Conservation (phyloP, 2,797 vertebrate species). For the Gallirallus australis region DNA sequence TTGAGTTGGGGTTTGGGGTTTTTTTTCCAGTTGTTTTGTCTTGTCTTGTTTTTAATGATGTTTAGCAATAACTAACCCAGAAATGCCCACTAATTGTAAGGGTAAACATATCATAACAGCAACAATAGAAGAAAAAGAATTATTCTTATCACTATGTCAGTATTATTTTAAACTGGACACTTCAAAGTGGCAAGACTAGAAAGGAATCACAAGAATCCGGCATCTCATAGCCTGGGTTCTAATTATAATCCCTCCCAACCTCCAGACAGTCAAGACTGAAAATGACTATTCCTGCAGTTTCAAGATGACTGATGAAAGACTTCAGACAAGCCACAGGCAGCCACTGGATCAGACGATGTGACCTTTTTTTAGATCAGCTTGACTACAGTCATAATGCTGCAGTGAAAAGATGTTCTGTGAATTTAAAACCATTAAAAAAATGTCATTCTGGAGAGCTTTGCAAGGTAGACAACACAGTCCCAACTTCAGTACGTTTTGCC, state of each 20-base stretch:
- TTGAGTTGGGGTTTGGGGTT: not conserved
- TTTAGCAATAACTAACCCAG: not conserved
- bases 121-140: not conserved
- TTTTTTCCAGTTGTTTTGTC: not conserved
- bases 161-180: not conserved
- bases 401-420: not conserved
- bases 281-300: not conserved
- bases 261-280: not conserved
- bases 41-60: not conserved
- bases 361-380: slow-evolving; percentile 14
- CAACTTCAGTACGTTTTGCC: not conserved
- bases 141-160: not conserved
- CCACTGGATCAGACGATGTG: not conserved
- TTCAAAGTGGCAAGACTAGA: not conserved
- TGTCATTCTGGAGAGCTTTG: not conserved
- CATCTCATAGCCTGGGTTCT: not conserved
- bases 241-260: not conserved
- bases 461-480: not conserved
- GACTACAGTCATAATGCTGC: not conserved
- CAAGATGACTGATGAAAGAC: slow-evolving; percentile 4
- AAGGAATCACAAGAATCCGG: not conserved
- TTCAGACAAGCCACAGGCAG: slow-evolving; percentile 29
- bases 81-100: not conserved
- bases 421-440: not conserved
- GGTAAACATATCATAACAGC: not conserved